These are phyloP conservation scores for Sebastes diploproa DNA, from an alignment of 2,797 vertebrate genomes.

Conservation along the genomic window DNA sequence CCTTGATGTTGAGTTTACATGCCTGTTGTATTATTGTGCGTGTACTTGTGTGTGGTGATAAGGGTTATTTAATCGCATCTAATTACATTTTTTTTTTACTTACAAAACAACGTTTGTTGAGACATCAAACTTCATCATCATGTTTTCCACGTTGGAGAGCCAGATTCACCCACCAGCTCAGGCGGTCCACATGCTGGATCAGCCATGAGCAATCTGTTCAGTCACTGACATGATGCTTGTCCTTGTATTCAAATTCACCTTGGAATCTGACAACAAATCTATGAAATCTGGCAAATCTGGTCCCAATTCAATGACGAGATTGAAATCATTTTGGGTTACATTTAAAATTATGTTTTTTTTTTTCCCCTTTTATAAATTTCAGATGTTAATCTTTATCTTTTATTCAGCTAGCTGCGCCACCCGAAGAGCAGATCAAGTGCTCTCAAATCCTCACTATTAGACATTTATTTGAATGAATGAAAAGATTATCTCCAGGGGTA, in stretches of 20 bases:
- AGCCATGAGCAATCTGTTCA: slow-evolving; percentile 57
- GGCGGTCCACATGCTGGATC: slow-evolving; percentile 53
- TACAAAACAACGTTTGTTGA: slow-evolving; percentile 35
- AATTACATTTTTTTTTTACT: slow-evolving; percentile 12
- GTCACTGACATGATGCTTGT: slow-evolving; percentile 38
- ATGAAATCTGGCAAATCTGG: background rate
- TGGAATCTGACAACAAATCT: slow-evolving; percentile 38
- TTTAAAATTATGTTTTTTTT: background rate
- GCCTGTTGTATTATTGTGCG: background rate
- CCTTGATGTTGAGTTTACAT: background rate
- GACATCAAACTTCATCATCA: slow-evolving; percentile 46
- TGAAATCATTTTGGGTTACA: background rate
- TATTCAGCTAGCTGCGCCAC: background rate
- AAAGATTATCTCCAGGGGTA: background rate
- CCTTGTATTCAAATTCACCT: slow-evolving; percentile 40
- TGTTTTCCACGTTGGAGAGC: slow-evolving; percentile 47
- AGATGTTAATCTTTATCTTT: background rate
- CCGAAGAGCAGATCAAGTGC: background rate
- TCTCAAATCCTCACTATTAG: background rate
- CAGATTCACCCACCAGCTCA: slow-evolving; percentile 63
- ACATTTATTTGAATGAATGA: slow-evolving; percentile 3
- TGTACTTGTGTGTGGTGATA: background rate
- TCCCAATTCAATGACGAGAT: slow-evolving; percentile 13
- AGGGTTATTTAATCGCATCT: slow-evolving; percentile 24
- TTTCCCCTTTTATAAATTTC: background rate